These are phyloP conservation scores for Onychomys leucogaster DNA, from an alignment of 2,797 vertebrate genomes.

Conservation along the genomic window DNA sequence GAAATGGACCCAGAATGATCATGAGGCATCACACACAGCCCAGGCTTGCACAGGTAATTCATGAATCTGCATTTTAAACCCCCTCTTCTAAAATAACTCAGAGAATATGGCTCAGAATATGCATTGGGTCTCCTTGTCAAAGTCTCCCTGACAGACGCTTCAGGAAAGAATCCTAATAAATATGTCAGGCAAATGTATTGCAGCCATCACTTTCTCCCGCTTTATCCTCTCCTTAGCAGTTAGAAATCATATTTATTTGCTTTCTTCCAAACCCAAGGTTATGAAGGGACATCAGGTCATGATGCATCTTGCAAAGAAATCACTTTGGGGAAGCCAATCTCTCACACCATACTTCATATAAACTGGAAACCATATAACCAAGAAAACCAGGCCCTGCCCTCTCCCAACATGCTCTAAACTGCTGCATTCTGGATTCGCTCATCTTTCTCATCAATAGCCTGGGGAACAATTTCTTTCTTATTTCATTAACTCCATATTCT, in stretches of 20 bases:
- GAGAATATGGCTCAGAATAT: background rate
- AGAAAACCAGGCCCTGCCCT: background rate
- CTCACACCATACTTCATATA: background rate
- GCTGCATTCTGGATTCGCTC: background rate
- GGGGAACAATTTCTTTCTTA: background rate
- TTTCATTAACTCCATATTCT: background rate
- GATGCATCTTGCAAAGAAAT: background rate
- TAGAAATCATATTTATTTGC: background rate
- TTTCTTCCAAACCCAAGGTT: background rate
- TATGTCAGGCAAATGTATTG: conserved; percentile 13
- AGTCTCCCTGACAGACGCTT: conserved; percentile 24
- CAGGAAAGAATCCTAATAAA: conserved; percentile 16
- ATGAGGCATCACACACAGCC: background rate
- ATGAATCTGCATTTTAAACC: background rate
- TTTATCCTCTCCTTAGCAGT: background rate
- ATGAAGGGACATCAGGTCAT: background rate
- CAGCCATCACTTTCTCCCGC: background rate
- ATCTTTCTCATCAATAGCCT: background rate
- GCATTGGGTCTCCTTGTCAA: background rate
- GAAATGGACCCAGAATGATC: background rate
- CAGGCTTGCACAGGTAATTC: background rate
- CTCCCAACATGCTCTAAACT: fast-evolving
- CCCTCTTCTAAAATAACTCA: background rate
- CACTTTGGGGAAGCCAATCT: background rate
- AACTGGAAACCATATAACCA: background rate